phyloP scores from a whole-genome alignment of 1,140 invertebrate species.

The Macrobrachium rosenbergii region DNA sequence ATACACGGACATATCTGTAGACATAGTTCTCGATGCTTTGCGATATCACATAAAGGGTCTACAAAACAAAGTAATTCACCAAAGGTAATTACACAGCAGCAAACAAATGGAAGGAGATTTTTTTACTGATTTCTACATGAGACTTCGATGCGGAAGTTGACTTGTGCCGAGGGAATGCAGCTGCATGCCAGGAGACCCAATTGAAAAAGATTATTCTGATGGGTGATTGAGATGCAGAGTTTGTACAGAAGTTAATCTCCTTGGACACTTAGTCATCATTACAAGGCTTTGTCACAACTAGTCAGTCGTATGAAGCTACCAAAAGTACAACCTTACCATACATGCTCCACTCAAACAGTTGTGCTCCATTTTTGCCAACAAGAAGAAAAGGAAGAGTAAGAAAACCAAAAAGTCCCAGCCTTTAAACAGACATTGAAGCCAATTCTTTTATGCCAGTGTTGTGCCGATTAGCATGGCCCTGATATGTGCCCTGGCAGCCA shows the following conservation, averaged over 20 bases:
- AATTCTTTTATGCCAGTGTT: neutral
- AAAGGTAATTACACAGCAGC: too few species aligned
- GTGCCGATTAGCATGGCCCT: neutral
- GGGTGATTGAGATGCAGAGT: neutral
- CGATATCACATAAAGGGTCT: neutral
- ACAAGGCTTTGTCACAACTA: too few species aligned
- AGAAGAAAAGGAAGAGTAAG: neutral
- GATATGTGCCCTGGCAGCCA: too few species aligned
- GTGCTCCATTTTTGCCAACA: neutral
- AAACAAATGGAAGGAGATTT: neutral
- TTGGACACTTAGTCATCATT: neutral
- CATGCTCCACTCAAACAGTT: neutral
- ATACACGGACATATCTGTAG: neutral
- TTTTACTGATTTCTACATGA: neutral
- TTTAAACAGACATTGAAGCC: neutral
- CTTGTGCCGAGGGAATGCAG: neutral
- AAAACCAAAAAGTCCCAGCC: neutral
- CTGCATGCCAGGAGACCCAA: slow-evolving; percentile 1
- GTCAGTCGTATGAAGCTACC: too few species aligned
- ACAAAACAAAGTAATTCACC: neutral
- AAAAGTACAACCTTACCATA: neutral
- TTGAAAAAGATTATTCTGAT: neutral
- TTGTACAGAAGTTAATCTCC: neutral
- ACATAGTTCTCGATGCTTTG: neutral
- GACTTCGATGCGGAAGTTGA: neutral